A percentile compares a stretch with the other conserved stretches of the same genome.
Evolutionary conservation across 1,140 invertebrate genomes (phyloP).

Genomic region (Polypedilum vanderplanki): DNA sequence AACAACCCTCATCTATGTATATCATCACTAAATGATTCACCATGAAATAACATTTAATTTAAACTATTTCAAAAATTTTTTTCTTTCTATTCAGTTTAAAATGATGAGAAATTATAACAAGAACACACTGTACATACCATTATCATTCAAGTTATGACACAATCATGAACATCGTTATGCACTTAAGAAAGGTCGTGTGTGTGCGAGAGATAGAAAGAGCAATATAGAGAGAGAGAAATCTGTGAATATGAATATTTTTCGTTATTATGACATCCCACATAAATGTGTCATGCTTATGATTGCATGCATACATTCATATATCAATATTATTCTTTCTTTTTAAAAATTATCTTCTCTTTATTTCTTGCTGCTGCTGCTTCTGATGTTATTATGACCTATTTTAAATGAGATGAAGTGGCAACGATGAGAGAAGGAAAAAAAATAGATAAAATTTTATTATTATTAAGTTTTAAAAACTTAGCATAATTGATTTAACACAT

Average conservation of each 20-base stretch:
- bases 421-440: no score
- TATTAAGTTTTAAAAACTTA: no score
- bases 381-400: not conserved
- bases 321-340: not conserved
- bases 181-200: not conserved
- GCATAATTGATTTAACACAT: no score
- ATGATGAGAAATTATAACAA: not conserved
- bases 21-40: not conserved
- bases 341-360: no score
- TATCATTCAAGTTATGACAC: not conserved
- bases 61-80: not conserved
- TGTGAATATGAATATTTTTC: not conserved
- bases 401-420: not conserved
- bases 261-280: not conserved
- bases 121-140: not conserved
- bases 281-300: not conserved
- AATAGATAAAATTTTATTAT: no score
- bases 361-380: no score
- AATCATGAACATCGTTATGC: conserved; percentile 12
- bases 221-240: not conserved
- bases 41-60: not conserved
- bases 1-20: not conserved
- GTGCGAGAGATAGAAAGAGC: no score
- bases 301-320: not conserved
- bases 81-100: not conserved